Percentiles rank a stretch among this genome's conserved stretches.
Evolutionary conservation across 1,140 invertebrate genomes (phyloP).

Genomic region (Drusus annulatus): DNA sequence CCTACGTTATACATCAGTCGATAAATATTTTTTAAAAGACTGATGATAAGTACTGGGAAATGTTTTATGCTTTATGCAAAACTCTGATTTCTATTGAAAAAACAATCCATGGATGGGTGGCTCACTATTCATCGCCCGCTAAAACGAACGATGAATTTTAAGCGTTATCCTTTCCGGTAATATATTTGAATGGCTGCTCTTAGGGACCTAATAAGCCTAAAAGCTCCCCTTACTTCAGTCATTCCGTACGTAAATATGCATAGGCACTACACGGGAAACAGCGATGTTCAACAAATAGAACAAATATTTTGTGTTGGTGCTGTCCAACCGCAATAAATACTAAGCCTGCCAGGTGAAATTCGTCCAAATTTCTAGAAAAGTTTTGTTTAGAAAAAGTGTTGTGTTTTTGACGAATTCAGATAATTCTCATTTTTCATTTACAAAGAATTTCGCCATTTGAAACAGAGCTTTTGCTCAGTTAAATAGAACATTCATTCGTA

Average conservation of each 20-base stretch:
- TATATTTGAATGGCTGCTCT: slow-evolving; percentile 42
- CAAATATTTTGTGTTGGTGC: too few species aligned
- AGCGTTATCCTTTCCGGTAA: slow-evolving; percentile 19
- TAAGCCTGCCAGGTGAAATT: too few species aligned
- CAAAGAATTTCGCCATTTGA: too few species aligned
- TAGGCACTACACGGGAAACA: background rate
- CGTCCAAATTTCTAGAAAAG: too few species aligned
- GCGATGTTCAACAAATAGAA: background rate
- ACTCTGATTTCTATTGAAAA: slow-evolving; percentile 44
- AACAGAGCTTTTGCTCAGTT: too few species aligned
- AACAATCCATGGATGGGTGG: slow-evolving; percentile 26
- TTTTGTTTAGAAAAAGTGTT: too few species aligned
- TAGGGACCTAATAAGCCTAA: slow-evolving; percentile 38
- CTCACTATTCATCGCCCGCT: slow-evolving; percentile 36
- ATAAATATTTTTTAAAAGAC: slow-evolving; percentile 36
- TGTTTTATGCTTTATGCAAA: slow-evolving; percentile 27
- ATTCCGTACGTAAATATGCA: slow-evolving; percentile 15
- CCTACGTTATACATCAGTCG: background rate
- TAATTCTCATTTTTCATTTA: too few species aligned
- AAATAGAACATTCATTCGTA: too few species aligned
- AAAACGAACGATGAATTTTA: slow-evolving; percentile 35
- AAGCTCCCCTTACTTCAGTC: slow-evolving; percentile 36
- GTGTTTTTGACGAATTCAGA: too few species aligned
- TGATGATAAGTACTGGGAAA: slow-evolving; percentile 37
- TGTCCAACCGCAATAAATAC: too few species aligned